phyloP scores from a whole-genome alignment of 2,113 vertebrate genomes.

The Oenanthe melanoleuca region DNA sequence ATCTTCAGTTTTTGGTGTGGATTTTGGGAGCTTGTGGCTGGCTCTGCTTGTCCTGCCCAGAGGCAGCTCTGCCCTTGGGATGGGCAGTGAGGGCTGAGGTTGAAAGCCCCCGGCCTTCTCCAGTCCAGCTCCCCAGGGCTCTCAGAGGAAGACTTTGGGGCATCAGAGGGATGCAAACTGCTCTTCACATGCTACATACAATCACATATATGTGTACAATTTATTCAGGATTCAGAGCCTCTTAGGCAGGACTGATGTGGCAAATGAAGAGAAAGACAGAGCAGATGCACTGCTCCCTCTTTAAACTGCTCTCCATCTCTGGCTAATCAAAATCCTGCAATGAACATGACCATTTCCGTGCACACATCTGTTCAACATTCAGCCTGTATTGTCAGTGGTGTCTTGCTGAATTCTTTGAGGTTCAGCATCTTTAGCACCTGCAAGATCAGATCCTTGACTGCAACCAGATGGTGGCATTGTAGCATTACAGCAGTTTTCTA shows the following conservation, averaged over 20 bases:
- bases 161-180: background rate
- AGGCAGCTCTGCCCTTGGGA: background rate
- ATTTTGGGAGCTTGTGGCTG: background rate
- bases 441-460: conserved; percentile 27
- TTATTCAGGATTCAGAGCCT: background rate
- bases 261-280: background rate
- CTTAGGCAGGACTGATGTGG: background rate
- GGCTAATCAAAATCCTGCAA: background rate
- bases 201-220: background rate
- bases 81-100: rapidly evolving
- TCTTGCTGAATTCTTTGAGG: conserved; percentile 14
- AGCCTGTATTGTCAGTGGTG: background rate
- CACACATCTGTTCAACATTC: background rate
- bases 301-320: background rate
- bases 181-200: background rate
- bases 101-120: too few species aligned
- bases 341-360: background rate
- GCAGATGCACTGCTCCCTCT: background rate
- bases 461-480: conserved; percentile 71
- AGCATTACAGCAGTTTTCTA: conserved; percentile 49
- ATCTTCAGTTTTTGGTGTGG: background rate
- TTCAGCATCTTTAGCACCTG: background rate
- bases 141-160: background rate
- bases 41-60: background rate
- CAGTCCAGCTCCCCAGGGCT: rapidly evolving